phyloP scores from a whole-genome alignment of 37 sponge, comb jelly and placozoan species.

The Halisarca cf. caerulea region DNA sequence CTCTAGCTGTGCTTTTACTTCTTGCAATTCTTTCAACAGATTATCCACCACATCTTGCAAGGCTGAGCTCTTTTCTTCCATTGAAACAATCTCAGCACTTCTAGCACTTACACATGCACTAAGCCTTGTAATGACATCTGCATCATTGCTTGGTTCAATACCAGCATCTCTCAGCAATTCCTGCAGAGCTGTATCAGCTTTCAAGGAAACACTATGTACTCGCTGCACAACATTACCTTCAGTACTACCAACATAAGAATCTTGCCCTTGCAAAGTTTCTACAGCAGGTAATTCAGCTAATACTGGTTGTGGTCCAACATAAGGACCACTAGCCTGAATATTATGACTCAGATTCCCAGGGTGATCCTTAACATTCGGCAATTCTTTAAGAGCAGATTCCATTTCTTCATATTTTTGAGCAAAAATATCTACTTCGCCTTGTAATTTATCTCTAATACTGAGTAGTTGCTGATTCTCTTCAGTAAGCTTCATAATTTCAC shows the following conservation, averaged over 20 bases:
- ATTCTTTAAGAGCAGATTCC: constrained; percentile 1
- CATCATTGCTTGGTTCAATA: background rate
- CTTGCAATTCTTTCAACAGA: too few relatives aligned
- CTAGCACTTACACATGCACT: too few relatives aligned
- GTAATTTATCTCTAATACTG: background rate
- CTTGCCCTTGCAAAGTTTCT: background rate
- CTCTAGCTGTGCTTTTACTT: too few relatives aligned
- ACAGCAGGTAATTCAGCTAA: background rate
- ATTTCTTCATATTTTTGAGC: constrained; percentile 11
- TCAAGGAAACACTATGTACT: constrained; percentile 33
- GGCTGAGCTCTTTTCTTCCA: too few relatives aligned
- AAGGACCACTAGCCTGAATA: background rate
- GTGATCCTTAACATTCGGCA: background rate
- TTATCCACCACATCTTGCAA: too few relatives aligned
- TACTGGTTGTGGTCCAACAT: background rate
- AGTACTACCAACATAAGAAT: constrained; percentile 32
- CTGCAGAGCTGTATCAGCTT: constrained; percentile 12
- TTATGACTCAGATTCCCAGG: background rate
- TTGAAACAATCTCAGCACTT: too few relatives aligned
- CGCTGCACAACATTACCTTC: constrained; percentile 27
- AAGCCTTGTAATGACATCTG: too few relatives aligned
- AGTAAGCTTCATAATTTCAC: background rate
- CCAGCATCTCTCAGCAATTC: background rate
- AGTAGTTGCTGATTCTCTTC: background rate
- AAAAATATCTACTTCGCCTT: constrained; percentile 24